phyloP scores from a whole-genome alignment of 1,140 invertebrate genomes.

The Melanaphis sacchari region DNA sequence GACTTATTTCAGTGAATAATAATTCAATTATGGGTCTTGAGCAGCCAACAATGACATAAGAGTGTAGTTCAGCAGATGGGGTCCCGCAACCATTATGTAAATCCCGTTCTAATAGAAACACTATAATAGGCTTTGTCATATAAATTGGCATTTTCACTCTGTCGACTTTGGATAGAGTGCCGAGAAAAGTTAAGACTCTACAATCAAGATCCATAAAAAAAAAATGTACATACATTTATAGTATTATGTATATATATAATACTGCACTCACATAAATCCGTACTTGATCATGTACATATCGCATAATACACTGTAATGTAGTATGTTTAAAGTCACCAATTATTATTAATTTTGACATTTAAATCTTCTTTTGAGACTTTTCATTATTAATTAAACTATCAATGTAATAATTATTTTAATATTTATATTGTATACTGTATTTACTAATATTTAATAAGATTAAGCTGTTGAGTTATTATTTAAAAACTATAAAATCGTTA shows the following conservation, averaged over 20 bases:
- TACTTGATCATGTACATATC: neutral
- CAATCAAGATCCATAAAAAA: slow-evolving; percentile 3
- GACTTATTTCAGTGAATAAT: slow-evolving; percentile 56
- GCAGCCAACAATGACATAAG: slow-evolving; percentile 34
- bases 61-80: slow-evolving; percentile 17
- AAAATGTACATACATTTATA: neutral
- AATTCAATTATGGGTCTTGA: slow-evolving; percentile 54
- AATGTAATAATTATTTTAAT: neutral
- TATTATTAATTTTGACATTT: neutral
- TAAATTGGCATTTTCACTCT: slow-evolving; percentile 57
- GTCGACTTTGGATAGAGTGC: slow-evolving; percentile 15
- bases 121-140: slow-evolving; percentile 57
- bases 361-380: neutral
- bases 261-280: neutral
- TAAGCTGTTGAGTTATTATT: no score
- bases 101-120: slow-evolving; percentile 56
- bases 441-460: neutral
- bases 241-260: neutral
- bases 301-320: neutral
- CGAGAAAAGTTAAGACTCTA: slow-evolving; percentile 22
- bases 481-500: no score
- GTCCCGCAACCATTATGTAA: slow-evolving; percentile 52
- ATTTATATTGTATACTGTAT: neutral
- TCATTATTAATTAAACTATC: neutral
- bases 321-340: neutral